These are phyloP conservation scores for Alaudala cheleensis DNA, from an alignment of 2,113 vertebrate genomes.

Conservation along the genomic window DNA sequence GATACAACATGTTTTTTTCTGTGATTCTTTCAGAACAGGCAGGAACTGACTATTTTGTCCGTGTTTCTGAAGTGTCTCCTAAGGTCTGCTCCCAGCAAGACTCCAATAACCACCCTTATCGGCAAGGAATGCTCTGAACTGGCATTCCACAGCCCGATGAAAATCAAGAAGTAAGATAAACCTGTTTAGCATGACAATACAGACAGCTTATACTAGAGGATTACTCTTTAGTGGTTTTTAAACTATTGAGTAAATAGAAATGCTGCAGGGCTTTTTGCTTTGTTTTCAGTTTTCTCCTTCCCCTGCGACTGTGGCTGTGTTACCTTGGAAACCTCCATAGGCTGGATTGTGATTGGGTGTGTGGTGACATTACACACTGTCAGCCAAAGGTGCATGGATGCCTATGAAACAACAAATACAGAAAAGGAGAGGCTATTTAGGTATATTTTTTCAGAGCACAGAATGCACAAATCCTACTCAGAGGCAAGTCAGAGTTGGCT, in stretches of 20 bases:
- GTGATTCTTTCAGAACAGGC: background rate
- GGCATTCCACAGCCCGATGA: background rate
- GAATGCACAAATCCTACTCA: background rate
- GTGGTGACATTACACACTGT: constrained; percentile 24
- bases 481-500: background rate
- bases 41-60: background rate
- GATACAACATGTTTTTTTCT: background rate
- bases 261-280: constrained; percentile 43
- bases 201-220: constrained; percentile 22
- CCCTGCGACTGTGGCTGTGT: constrained; percentile 6
- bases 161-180: background rate
- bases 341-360: constrained; percentile 38
- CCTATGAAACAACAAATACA: background rate
- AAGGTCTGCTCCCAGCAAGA: background rate
- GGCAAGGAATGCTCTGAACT: background rate
- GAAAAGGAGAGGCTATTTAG: background rate
- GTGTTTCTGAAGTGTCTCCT: background rate
- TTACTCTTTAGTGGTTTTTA: constrained; percentile 62
- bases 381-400: constrained; percentile 32
- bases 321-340: constrained; percentile 72
- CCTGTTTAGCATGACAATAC: background rate
- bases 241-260: constrained; percentile 67
- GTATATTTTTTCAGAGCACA: background rate
- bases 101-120: background rate
- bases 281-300: constrained; percentile 34